Evolutionary conservation across 2,888 invertebrate species (phyloP), one percentile per base, ranked within the genome.

Genomic region (Listrodromus nycthemerus): DNA sequence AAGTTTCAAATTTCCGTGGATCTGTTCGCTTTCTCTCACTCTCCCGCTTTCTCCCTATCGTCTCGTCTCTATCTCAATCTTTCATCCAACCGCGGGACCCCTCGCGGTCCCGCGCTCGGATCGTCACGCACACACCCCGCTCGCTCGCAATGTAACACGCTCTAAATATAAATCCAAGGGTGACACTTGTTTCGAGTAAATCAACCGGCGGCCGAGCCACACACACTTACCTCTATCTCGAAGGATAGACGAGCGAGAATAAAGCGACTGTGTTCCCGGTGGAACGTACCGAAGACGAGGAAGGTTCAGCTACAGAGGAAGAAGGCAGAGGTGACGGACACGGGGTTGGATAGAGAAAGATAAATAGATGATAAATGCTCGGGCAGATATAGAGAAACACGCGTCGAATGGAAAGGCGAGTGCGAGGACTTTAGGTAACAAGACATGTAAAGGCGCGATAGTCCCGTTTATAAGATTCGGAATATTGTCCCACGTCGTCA

Each of bases 141-240:
- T 50, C 69, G 73, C 77, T 71, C 76, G 76, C 70, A 41, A 76
- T 83, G 83, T 80, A 83, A 83, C 83, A 80, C 83, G 80, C 83
- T 83, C 91, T 91, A 92, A 92, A 91, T 91, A 91, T 92, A 92
- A 88, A 87, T 87, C 83, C 86, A 77, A 83, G 87, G 87, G 90
- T 91, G 91, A 91, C 92, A 92, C 92, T 92, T 91, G 92, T 91
- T 92, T 90, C 91, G 88, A 91, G 91, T 92, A 92, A 91, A 91
- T 91, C 91, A 91, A 88, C 85, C 83, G 85, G 61, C 85, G 87
- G 71, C 71, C 58, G 50, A 69, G 66, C 41, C 10, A 55, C 67
- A 65, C n/a, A 58, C 55, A 67, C 41, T 21, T 30, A 45, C 41
- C 48, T 21, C 58, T 48, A 45, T 58, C 73, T 65, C 74, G 71